Conservation (phyloP, 1,140 invertebrate species). For the Lordiphosa clarofinis region DNA sequence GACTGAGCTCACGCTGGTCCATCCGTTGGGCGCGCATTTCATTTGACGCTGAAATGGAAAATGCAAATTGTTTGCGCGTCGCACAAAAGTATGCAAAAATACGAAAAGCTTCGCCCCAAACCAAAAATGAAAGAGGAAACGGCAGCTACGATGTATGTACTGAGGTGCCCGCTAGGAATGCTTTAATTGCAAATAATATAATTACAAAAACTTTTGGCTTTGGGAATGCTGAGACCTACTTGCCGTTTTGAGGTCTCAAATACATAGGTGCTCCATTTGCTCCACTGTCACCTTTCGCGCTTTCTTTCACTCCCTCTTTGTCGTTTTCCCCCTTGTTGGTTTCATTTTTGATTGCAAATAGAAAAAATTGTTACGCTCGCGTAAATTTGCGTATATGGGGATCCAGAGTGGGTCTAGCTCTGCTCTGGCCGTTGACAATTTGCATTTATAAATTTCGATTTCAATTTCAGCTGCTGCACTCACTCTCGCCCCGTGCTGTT, state of each 20-base stretch:
- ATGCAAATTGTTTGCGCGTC: constrained; percentile 62
- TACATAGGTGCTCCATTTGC: constrained; percentile 24
- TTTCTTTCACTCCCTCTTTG: neutral
- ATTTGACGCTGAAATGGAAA: constrained; percentile 64
- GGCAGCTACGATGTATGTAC: too few species aligned
- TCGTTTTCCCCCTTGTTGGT: too few species aligned
- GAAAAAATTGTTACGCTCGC: constrained; percentile 13
- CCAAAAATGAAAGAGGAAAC: constrained; percentile 4
- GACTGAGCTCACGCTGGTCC: neutral
- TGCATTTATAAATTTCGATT: constrained; percentile 69
- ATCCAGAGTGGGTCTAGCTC: constrained; percentile 3
- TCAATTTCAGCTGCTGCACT: constrained; percentile 37
- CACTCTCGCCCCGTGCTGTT: constrained; percentile 18
- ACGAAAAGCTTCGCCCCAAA: constrained; percentile 14
- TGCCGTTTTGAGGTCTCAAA: too few species aligned
- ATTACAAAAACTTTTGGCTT: too few species aligned
- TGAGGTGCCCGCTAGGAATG: neutral
- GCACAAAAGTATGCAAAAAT: constrained; percentile 69
- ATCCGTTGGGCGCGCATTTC: constrained; percentile 25
- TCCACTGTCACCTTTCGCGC: neutral
- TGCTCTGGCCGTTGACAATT: constrained; percentile 50
- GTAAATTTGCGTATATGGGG: constrained; percentile 8
- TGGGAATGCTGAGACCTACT: too few species aligned
- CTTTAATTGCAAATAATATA: too few species aligned
- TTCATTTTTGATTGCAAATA: constrained; percentile 42